Base-by-base conservation (phyloP, 1,140 invertebrate species). In the Mamestra configurata region DNA sequence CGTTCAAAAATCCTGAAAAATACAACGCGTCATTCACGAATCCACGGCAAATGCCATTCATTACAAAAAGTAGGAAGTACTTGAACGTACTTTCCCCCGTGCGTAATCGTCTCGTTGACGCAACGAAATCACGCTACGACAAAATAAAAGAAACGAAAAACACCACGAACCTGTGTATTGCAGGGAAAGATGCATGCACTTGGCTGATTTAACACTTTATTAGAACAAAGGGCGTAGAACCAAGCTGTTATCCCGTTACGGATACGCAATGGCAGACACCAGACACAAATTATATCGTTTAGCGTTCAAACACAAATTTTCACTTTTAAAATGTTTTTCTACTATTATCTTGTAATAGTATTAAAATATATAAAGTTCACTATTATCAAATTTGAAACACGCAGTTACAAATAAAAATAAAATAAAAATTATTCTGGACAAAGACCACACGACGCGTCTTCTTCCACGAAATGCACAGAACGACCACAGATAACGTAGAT, bases 181-280 rank as follows among this genome's bases (percentile, higher is more conserved):
- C 94, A 94, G 90, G 88, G 92, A 92, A 94, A 95, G 94, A 95
- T 95, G 94, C 94, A 95, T 95, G 94, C 95, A 95, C 95, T 95
- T 93, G 91, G 93, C 92, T 94, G 11, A 37, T 93, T 90, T 82
- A 87, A 94, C 90, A 94, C 92, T 94, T 92, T 90, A 68, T 90
- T 85, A 75, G 87, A 93, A 93, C 91, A 93, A 95, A 94, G 91
- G 75, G 90, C 91, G 87, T 84, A 92, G 89, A 92, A 92, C 90
- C 89, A 94, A 92, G 92, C 93, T 90, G 92, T 92, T 95, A 94
- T 94, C 94, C 94, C 94, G 93, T 95, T 95, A 94, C 88, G 92
- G 90, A 93, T 92, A 93, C 89, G 83, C 79, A 92, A 95, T 92
- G 91, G 91, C 88, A 93, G 91, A 90, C 90, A 91, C 89, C 88